Conservation (phyloP, 2,797 vertebrate genomes). For the Enteromius trimaculatus region DNA sequence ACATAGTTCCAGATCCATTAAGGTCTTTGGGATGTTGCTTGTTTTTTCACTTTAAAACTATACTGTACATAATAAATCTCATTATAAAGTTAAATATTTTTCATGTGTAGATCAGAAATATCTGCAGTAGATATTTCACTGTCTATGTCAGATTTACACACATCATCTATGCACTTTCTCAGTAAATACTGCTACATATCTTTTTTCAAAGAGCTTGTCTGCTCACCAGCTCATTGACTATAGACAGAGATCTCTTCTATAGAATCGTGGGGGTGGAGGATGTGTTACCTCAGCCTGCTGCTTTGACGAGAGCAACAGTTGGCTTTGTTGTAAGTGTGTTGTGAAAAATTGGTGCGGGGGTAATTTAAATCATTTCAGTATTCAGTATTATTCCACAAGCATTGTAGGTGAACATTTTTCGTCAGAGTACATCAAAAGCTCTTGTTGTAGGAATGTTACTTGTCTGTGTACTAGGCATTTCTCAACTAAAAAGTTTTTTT, state of each 20-base stretch:
- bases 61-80: neutral
- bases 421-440: neutral
- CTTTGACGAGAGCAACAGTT: constrained; percentile 45
- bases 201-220: constrained; percentile 19
- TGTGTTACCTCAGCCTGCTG: constrained; percentile 36
- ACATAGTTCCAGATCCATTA: neutral
- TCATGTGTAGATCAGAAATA: no score
- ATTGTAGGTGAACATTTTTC: neutral
- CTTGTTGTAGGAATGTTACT: neutral
- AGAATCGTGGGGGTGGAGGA: constrained; percentile 39
- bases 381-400: neutral
- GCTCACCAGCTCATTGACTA: neutral
- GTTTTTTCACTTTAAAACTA: neutral
- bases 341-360: constrained; percentile 36
- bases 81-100: no score
- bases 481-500: neutral
- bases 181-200: neutral
- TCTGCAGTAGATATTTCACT: neutral
- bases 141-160: neutral
- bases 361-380: constrained; percentile 26
- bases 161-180: neutral
- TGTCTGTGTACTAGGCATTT: neutral
- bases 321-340: constrained; percentile 27
- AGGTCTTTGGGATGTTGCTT: neutral
- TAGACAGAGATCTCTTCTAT: neutral